Evolutionary conservation across 1,140 invertebrate genomes (phyloP).

Genomic region (Dysdera silvatica): DNA sequence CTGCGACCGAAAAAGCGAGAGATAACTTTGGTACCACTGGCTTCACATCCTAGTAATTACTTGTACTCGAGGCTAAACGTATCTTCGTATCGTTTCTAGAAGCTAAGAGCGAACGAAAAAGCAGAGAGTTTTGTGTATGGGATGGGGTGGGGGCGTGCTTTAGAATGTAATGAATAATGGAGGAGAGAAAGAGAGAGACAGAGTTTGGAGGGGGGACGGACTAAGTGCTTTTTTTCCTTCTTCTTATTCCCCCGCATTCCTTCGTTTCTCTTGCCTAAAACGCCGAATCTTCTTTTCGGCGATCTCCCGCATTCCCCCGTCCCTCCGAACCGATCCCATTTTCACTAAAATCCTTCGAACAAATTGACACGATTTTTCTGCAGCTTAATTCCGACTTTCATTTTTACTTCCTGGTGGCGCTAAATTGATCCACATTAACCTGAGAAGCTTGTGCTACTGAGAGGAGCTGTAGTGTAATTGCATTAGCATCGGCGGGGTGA

Average conservation of each 20-base stretch:
- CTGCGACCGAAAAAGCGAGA: background rate
- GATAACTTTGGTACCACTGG: slow-evolving; percentile 26
- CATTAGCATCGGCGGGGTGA: slow-evolving; percentile 9
- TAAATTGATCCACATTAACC: slow-evolving; percentile 29
- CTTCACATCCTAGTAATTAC: slow-evolving; percentile 30
- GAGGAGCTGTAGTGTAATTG: slow-evolving; percentile 5
- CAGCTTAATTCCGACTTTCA: slow-evolving; percentile 27
- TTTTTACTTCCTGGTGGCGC: slow-evolving; percentile 19
- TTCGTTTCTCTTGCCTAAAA: background rate
- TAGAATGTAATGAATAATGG: slow-evolving; percentile 31
- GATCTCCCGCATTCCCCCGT: background rate
- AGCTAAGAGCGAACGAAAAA: too few relatives aligned
- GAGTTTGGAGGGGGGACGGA: slow-evolving; percentile 17
- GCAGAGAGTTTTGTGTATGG: background rate
- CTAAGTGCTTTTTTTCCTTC: slow-evolving; percentile 27
- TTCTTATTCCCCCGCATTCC: background rate
- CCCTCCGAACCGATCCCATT: slow-evolving; percentile 12
- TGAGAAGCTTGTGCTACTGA: too few relatives aligned
- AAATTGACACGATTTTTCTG: slow-evolving; percentile 31
- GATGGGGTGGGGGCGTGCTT: slow-evolving; percentile 13
- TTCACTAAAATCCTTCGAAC: slow-evolving; percentile 29
- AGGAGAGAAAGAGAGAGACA: too few relatives aligned
- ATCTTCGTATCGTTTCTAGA: too few relatives aligned
- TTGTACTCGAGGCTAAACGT: slow-evolving; percentile 27
- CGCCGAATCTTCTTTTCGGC: background rate